Evolutionary conservation across 1,140 invertebrate genomes (phyloP).

Genomic region (Drosophila kanapiae): DNA sequence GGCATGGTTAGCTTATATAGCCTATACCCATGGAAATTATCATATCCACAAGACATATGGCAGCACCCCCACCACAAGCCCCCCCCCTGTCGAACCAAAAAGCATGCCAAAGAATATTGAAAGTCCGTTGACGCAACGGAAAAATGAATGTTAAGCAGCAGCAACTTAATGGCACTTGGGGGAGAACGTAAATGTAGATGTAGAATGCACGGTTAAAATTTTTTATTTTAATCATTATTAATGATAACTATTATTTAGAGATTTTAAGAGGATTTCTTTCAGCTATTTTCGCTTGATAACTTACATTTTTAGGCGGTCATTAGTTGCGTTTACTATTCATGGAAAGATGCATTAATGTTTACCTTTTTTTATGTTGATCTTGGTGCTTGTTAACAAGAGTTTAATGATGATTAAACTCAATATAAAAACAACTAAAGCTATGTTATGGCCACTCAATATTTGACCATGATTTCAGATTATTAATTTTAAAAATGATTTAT

Average conservation of each 20-base stretch:
- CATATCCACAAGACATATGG: conserved; percentile 18
- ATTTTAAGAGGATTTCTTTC: no score
- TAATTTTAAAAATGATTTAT: neutral
- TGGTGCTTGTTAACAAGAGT: neutral
- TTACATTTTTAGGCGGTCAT: neutral
- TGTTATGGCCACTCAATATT: neutral
- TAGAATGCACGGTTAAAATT: conserved; percentile 26
- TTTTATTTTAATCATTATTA: neutral
- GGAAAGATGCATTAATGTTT: neutral
- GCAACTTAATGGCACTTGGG: conserved; percentile 24
- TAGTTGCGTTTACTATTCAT: neutral
- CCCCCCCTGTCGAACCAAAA: conserved; percentile 23
- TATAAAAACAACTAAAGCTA: neutral
- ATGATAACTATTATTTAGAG: neutral
- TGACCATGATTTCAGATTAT: neutral
- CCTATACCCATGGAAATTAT: conserved; percentile 27
- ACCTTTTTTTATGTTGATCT: neutral
- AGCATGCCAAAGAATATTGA: conserved; percentile 73
- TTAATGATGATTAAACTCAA: neutral
- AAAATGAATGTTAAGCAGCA: conserved; percentile 69
- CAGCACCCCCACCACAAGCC: conserved; percentile 3
- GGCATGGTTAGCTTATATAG: conserved; percentile 21
- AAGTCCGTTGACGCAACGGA: conserved; percentile 71
- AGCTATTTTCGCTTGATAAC: neutral
- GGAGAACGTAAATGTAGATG: conserved; percentile 59